Evolutionary conservation across 2,113 vertebrate genomes (phyloP).

Genomic region (Dasyprocta punctata): DNA sequence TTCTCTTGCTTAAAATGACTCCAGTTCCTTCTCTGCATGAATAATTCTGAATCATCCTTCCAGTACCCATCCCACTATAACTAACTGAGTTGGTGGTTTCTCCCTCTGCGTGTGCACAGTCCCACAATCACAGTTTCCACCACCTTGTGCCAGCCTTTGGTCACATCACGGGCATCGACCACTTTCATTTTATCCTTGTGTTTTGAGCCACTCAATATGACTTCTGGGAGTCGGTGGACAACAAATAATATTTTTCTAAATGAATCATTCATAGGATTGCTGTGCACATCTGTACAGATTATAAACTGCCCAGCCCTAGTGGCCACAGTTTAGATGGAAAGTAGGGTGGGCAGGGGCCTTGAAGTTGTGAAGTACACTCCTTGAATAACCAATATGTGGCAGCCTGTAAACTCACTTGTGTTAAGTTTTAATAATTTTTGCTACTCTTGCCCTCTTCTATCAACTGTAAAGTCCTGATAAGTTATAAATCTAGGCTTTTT

Average conservation of each 20-base stretch:
- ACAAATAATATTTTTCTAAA: neutral
- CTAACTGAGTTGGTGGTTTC: neutral
- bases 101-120: neutral
- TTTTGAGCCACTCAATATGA: neutral
- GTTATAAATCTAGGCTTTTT: neutral
- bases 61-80: neutral
- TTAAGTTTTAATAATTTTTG: neutral
- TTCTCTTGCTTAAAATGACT: neutral
- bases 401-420: neutral
- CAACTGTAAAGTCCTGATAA: neutral
- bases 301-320: too few relatives aligned
- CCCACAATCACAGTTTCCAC: neutral
- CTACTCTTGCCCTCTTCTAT: neutral
- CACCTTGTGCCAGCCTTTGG: neutral
- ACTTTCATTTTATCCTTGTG: neutral
- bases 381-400: neutral
- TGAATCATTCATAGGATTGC: neutral
- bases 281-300: neutral
- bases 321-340: neutral
- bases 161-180: neutral
- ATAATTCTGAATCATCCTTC: neutral
- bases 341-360: neutral
- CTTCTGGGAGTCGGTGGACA: neutral
- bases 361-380: neutral
- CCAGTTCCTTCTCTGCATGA: neutral